Evolutionary conservation across 2,888 invertebrate species (phyloP).

Genomic region (Lordiphosa fenestrarum): DNA sequence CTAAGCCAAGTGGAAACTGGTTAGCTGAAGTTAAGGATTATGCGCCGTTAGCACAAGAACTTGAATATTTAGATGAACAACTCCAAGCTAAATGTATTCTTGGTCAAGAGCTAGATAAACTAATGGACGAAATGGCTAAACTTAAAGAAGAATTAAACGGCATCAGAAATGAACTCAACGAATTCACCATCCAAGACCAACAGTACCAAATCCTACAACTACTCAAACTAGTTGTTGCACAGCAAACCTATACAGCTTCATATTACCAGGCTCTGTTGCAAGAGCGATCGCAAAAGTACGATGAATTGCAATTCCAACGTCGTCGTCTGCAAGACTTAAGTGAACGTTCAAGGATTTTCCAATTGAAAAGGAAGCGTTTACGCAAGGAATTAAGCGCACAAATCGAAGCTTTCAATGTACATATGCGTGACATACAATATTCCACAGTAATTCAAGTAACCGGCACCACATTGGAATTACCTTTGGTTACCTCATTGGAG

Average conservation of each 20-base stretch:
- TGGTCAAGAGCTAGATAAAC: background rate
- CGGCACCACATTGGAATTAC: constrained; percentile 12
- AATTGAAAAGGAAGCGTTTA: constrained; percentile 13
- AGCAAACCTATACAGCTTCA: background rate
- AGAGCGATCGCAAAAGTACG: background rate
- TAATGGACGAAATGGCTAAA: constrained; percentile 1
- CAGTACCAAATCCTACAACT: background rate
- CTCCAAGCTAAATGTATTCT: no score
- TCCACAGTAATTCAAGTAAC: background rate
- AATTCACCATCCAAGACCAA: background rate
- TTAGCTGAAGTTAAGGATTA: background rate
- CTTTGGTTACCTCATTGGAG: background rate
- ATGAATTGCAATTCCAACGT: constrained; percentile 3
- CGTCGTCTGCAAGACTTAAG: constrained; percentile 12
- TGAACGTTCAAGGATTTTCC: constrained; percentile 9
- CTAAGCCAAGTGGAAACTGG: background rate
- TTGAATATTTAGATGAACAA: no score
- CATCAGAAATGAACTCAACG: background rate
- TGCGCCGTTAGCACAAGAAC: no score
- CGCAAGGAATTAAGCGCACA: constrained; percentile 2
- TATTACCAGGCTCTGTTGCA: constrained; percentile 2
- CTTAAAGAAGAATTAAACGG: constrained; percentile 12
- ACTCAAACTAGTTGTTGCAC: constrained; percentile 1
- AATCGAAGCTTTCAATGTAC: constrained; percentile 23
- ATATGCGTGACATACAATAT: constrained; percentile 13